phyloP scores from a whole-genome alignment of 1,140 invertebrate species.

The Drosophila micromelanica region DNA sequence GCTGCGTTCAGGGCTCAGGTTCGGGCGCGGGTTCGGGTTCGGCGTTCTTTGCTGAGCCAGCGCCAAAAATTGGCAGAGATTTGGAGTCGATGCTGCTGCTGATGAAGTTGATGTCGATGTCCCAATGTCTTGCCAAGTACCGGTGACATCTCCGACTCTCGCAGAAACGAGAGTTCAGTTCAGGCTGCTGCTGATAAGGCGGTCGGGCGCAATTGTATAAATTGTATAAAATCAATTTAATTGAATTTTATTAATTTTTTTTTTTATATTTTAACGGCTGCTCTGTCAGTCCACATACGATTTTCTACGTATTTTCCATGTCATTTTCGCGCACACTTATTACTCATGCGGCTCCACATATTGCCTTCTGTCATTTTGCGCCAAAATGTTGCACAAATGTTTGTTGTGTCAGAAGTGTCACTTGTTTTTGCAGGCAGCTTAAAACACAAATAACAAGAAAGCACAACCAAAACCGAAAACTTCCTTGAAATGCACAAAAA shows the following conservation, averaged over 20 bases:
- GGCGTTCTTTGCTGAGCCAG: slow-evolving; percentile 43
- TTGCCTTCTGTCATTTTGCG: slow-evolving; percentile 63
- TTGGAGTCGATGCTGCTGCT: slow-evolving; percentile 33
- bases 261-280: slow-evolving; percentile 32
- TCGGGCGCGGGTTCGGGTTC: slow-evolving; percentile 35
- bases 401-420: slow-evolving; percentile 40
- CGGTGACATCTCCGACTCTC: slow-evolving; percentile 61
- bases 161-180: slow-evolving; percentile 53
- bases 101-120: slow-evolving; percentile 53
- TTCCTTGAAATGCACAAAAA: slow-evolving; percentile 27
- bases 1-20: slow-evolving; percentile 21
- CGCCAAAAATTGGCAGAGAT: slow-evolving; percentile 49
- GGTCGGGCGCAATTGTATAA: slow-evolving; percentile 28
- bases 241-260: slow-evolving; percentile 24
- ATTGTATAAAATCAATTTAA: slow-evolving; percentile 38
- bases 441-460: neutral
- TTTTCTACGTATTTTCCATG: slow-evolving; percentile 83
- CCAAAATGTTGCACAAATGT: slow-evolving; percentile 60
- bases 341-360: slow-evolving; percentile 30
- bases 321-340: slow-evolving; percentile 72
- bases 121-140: slow-evolving; percentile 15
- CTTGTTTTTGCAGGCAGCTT: slow-evolving; percentile 18
- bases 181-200: slow-evolving; percentile 55
- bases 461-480: slow-evolving; percentile 2
- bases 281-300: slow-evolving; percentile 63